Percentiles rank a stretch among this genome's conserved stretches.
These are phyloP conservation scores for Lycia hirtaria DNA, from an alignment of 2,888 invertebrate species.

Conservation along the genomic window DNA sequence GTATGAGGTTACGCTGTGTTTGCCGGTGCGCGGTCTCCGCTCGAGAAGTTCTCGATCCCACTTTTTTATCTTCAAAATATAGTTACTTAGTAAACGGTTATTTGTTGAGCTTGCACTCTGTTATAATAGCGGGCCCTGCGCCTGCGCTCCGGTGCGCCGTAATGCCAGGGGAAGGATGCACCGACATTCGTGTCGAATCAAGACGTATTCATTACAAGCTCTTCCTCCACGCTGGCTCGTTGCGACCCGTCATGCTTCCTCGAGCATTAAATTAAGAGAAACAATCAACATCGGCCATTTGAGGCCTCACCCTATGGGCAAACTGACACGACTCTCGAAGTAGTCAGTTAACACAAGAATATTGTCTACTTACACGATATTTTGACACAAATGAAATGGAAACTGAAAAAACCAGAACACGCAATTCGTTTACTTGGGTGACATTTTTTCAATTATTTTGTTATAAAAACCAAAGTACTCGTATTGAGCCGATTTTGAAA, in stretches of 20 bases:
- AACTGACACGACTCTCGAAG: background rate
- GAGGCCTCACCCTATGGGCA: background rate
- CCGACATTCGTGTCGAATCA: constrained; percentile 73
- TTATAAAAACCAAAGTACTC: no score
- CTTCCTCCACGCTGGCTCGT: constrained; percentile 40
- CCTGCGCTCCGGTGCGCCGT: constrained; percentile 55
- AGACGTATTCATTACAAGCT: constrained; percentile 67
- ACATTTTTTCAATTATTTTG: no score
- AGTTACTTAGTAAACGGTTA: no score
- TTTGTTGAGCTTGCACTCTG: constrained; percentile 5
- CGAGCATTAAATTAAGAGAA: constrained; percentile 62
- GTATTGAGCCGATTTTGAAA: no score
- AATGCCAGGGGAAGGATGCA: constrained; percentile 64
- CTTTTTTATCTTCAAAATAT: no score
- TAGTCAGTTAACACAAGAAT: background rate
- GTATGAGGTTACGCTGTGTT: no score
- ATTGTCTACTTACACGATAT: no score
- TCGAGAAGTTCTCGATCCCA: background rate
- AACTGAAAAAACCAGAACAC: no score
- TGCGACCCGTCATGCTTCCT: constrained; percentile 58
- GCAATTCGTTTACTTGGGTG: no score
- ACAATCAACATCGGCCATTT: constrained; percentile 26
- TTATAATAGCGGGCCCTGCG: constrained; percentile 29
- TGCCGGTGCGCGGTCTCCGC: no score
- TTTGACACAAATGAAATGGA: no score